Evolutionary conservation across 2,888 invertebrate species (phyloP), one percentile per base, ranked within the genome.

Genomic region (Tachina lurida): DNA sequence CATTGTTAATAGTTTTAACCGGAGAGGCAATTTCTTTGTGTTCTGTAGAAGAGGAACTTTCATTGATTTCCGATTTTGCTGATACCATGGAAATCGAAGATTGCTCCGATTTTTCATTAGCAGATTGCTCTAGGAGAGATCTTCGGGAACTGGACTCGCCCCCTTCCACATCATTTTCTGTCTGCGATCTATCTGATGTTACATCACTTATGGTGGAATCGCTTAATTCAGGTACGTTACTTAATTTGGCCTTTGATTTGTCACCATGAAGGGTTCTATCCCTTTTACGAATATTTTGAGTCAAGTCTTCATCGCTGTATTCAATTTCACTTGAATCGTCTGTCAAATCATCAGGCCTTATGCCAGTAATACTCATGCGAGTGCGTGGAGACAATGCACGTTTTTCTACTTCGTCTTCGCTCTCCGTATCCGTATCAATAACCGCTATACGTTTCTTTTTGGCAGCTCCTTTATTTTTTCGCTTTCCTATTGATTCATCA

Each of bases 311-410:
- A 9, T 89, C 89, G 9, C 89, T 89, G 65, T 89, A 91, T 4
- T 89, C 90, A n/a, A 92, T 90, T 84, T 91, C 92, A 63, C 91
- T 92, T 1, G 90, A 90, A 54, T 90, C 90, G 52, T 89, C 87
- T 0, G 88, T 76, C 0, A 91, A 77, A 63, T 92, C 91, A 3
- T 84, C 71, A 0, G 92, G 92, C 3, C 91, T 89, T n/a, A 91
- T 84, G 0, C 93, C 92, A 0, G 92, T 92, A 2, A 92, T 92
- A 62, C 92, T 92, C 91, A 91, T 91, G 0, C 93, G 89, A 0
- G 93, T 93, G 63, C 90, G 88, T 15, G 93, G 93, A 0, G 92
- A 93, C 0, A 92, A 65, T 0, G 89, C 90, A 0, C 88, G 88
- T 3, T 83, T 75, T 31, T 92, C 92, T 31, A 90, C 31, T 56